A percentile compares a stretch with the other conserved stretches of the same genome.
These are phyloP conservation scores for Hyalella azteca DNA, from an alignment of 2,888 invertebrate genomes.

Conservation along the genomic window DNA sequence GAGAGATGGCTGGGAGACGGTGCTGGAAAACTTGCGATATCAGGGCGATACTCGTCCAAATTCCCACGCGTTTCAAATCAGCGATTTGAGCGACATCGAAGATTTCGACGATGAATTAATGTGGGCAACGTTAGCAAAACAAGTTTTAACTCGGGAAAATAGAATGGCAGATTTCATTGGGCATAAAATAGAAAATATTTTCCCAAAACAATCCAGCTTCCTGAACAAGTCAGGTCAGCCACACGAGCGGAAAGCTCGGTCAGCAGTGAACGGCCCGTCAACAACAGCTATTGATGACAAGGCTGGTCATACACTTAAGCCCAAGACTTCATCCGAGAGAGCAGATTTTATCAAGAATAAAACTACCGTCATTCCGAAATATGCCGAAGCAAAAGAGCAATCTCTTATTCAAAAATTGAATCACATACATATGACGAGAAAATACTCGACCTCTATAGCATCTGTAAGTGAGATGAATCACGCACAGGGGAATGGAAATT, in stretches of 20 bases:
- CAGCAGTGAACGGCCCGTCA: too few species aligned
- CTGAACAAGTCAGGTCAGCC: too few species aligned
- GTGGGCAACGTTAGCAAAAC: slow-evolving; percentile 12
- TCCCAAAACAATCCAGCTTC: not conserved
- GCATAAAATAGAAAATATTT: slow-evolving; percentile 35
- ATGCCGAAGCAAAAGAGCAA: not conserved
- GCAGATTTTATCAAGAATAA: too few species aligned
- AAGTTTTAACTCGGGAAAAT: not conserved
- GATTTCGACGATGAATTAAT: slow-evolving; percentile 14
- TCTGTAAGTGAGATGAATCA: not conserved
- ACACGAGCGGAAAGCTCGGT: too few species aligned
- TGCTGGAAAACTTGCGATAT: not conserved
- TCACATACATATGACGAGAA: not conserved
- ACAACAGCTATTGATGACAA: too few species aligned
- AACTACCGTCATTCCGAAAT: not conserved
- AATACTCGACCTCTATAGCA: not conserved
- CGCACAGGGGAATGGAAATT: not conserved
- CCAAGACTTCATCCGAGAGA: too few species aligned
- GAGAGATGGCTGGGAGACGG: not conserved
- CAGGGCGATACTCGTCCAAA: not conserved
- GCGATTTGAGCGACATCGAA: not conserved
- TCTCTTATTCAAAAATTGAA: not conserved
- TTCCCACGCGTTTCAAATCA: not conserved
- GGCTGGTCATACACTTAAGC: too few species aligned
- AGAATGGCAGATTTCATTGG: slow-evolving; percentile 27